Base-by-base conservation (phyloP, 2,888 invertebrate species). In the Cremastinae sp. region DNA sequence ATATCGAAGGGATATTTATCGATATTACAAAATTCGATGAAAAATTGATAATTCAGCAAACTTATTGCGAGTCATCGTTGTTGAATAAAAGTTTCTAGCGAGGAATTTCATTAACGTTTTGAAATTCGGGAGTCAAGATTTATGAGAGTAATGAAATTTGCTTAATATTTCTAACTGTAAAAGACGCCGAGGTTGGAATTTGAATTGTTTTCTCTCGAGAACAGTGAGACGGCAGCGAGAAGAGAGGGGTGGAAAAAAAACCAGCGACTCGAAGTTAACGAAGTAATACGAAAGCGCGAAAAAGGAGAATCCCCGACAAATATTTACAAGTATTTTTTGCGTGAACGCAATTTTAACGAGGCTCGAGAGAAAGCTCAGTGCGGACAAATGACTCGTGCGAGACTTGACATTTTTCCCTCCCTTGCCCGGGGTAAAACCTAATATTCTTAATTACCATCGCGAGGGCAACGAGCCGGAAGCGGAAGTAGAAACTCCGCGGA, bases 381-480 rank as follows among this genome's bases (percentile, higher is more conserved):
- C 8, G 45, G 61, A 69, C 54, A 74, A 65, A 77, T 41, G 53
- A 70, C 45, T 43, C 45, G 56, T 38, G 36, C 28, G 70, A 51
- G 53, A 45, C 62, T 64, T 41, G 68, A 62, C 47, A 61, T 28
- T 9, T 45, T 59, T 45, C 38, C 28, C 43, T 45, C 58, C 61
- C 36, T 56, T 14, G n/a, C 36, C 45, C 28, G 54, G 59, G 61
- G 59, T 72, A 22, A 80, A 80, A 80, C 74, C 69, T 76, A 80
- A 81, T 81, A 79, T 78, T 78, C 72, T 77, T 80, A 81, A 81
- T 81, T 81, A 79, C 72, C 75, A 58, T 58, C 49, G n/a, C 20
- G 43, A 61, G 73, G 54, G 72, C 65, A 74, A 79, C 72, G 76
- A 76, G 74, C 61, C 56, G 61, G 66, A 66, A 49, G 38, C 43